Evolutionary conservation across 2,113 vertebrate genomes (phyloP), one percentile per base, ranked within the genome.

Genomic region (Bubo blakistoni): DNA sequence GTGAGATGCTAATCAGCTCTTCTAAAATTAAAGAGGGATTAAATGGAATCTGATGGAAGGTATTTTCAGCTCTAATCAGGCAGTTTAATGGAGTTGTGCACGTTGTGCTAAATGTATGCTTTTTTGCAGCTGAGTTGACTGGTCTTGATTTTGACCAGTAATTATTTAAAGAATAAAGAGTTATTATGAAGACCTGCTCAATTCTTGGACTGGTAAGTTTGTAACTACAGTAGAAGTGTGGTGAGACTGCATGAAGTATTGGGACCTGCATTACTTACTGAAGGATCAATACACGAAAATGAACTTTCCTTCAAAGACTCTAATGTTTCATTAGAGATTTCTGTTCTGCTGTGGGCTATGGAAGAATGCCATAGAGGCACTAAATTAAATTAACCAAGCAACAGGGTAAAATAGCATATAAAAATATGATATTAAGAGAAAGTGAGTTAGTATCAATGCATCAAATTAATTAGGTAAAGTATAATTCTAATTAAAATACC

Each of bases 41-140:
- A 73, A 83, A 81, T 54, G 74, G 70, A 95, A 86, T 79, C 72
- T 16, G 2, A 67, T 76, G 63, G 66, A 85, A 96, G 36, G 51
- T 49, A 62, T 88, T 96, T 86, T 92, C 77, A 73, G 38, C 57
- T 85, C 34, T 91, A 62, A 95, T 82, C 66, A 93, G 63, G 67
- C 49, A 40, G 44, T 44, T 91, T 90, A 94, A 81, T 81, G 44
- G 63, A 66, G 26, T 57, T 85, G 42, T 70, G 51, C 77, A 54
- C 24, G 1, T 54, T 46, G 30, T 86, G 36, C 78, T 66, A 82
- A 76, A 77, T 4, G 1, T 2, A 7, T 69, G 14, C 5, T 34
- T 74, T 69, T 63, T 42, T 55, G 26, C 40, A 88, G 49, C 32
- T 49, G 78, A 36, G 40, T 57, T 85, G 27, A 36, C 51, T 58